Conservation (phyloP, 2,888 invertebrate genomes). For the Xanthostigma xanthostigma region DNA sequence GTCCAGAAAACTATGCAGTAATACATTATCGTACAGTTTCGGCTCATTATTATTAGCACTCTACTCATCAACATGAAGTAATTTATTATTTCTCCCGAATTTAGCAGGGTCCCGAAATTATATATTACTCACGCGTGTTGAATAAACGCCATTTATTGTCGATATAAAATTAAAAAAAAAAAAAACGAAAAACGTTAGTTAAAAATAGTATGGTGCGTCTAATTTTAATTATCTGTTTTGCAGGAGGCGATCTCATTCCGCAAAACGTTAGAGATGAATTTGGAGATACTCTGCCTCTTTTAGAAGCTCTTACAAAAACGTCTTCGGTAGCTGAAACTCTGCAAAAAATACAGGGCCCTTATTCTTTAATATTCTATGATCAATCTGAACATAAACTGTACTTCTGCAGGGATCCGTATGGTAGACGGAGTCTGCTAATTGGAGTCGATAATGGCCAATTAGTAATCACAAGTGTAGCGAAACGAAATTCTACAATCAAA, state of each 20-base stretch:
- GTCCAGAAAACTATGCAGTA: too few species aligned
- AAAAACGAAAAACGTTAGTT: conserved; percentile 2
- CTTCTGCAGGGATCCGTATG: conserved; percentile 75
- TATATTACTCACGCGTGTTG: too few species aligned
- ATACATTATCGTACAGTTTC: too few species aligned
- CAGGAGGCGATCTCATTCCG: conserved; percentile 12
- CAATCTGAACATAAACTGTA: conserved; percentile 41
- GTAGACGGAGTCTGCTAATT: conserved; percentile 69
- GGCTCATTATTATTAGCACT: too few species aligned
- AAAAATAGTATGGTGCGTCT: too few species aligned
- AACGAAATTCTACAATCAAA: conserved; percentile 35
- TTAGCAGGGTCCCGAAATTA: too few species aligned
- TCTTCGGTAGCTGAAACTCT: conserved; percentile 28
- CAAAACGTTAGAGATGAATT: conserved; percentile 24
- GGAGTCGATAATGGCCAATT: conserved; percentile 29
- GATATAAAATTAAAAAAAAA: background rate
- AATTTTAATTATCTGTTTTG: background rate
- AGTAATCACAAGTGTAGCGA: conserved; percentile 38
- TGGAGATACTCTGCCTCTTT: conserved; percentile 39
- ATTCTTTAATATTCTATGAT: conserved; percentile 64
- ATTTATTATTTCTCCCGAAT: too few species aligned
- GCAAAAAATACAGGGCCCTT: conserved; percentile 60
- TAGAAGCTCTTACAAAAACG: conserved; percentile 25
- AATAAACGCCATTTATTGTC: too few species aligned
- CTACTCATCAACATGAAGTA: too few species aligned